A percentile compares a stretch with the other conserved stretches of the same genome.
Conservation (phyloP, 1,140 invertebrate genomes). For the Bombus sylvicola region DNA sequence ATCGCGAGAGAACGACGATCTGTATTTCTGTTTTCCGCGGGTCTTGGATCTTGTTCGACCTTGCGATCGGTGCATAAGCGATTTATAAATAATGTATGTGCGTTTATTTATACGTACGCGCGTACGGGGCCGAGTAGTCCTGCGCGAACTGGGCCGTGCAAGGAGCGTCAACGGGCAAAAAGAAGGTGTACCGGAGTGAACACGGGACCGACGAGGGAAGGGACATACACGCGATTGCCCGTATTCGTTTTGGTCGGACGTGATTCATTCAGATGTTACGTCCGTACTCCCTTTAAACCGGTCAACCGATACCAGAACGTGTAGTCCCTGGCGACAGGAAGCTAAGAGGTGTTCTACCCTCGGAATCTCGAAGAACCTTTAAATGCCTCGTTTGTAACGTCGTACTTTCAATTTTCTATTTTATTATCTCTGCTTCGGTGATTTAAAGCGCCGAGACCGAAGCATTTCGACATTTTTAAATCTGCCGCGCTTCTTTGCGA, state of each 20-base stretch:
- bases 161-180: constrained; percentile 51
- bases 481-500: too few species aligned
- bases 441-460: background rate
- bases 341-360: background rate
- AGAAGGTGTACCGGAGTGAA: background rate
- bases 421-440: background rate
- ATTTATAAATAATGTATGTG: constrained; percentile 69
- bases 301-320: constrained; percentile 28
- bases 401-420: background rate
- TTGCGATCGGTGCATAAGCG: constrained; percentile 63
- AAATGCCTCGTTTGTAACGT: background rate
- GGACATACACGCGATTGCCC: constrained; percentile 44
- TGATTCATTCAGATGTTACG: constrained; percentile 62
- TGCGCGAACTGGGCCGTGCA: constrained; percentile 55
- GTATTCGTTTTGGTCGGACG: constrained; percentile 58
- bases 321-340: constrained; percentile 13
- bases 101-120: constrained; percentile 63
- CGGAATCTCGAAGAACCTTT: background rate
- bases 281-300: constrained; percentile 40
- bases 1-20: background rate
- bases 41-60: constrained; percentile 63
- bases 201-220: background rate
- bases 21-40: constrained; percentile 56
- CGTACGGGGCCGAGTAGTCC: constrained; percentile 43
- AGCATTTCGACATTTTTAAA: too few species aligned